Base-by-base conservation (phyloP, 2,113 vertebrate genomes). In the Cyprinodon tularosa region DNA sequence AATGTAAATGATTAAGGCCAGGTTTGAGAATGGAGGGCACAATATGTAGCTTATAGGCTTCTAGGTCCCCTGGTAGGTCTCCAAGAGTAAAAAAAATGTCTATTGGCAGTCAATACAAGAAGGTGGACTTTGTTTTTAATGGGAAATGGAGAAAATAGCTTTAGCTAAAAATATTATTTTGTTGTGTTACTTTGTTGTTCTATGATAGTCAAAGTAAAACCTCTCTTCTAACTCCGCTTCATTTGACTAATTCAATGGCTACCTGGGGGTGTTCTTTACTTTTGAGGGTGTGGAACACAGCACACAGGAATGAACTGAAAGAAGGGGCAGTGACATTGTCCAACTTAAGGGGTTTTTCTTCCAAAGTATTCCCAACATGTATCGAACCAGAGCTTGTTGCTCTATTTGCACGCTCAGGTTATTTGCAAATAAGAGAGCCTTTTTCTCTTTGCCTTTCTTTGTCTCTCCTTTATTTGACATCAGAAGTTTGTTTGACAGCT, bases 1-100 rank as follows among this genome's bases (percentile, higher is more conserved):
- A 66, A 86, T 93, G 93, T 74, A 83, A 79, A 93, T 94, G 91
- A 93, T 88, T 94, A 95, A 95, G 94, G 94, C 94, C 93, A 92
- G 92, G 91, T 93, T 93, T 89, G 76, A 86, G 88, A 87, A 81
- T 88, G 78, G 89, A 90, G 88, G 87, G 92, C 89, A 92, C 87
- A 82, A 85, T 86, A 89, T 90, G 84, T 89, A 93, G 86, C 80
- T 91, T 91, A 86, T 86, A 89, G 86, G 87, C 80, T 84, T 93
- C 70, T 92, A 90, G 87, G 84, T 92, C 77, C 86, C 90, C 85
- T 88, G 86, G 69, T 90, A 77, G 86, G 83, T 88, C 82, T 90
- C 71, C 81, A 90, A 89, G 82, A 89, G 87, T 88, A 86, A 70
- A 91, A 85, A 57, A 15, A 84, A 85, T 87, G 62, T 29, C 29